Base-by-base conservation (phyloP, 1,140 invertebrate species). In the Drosophila albomicans region DNA sequence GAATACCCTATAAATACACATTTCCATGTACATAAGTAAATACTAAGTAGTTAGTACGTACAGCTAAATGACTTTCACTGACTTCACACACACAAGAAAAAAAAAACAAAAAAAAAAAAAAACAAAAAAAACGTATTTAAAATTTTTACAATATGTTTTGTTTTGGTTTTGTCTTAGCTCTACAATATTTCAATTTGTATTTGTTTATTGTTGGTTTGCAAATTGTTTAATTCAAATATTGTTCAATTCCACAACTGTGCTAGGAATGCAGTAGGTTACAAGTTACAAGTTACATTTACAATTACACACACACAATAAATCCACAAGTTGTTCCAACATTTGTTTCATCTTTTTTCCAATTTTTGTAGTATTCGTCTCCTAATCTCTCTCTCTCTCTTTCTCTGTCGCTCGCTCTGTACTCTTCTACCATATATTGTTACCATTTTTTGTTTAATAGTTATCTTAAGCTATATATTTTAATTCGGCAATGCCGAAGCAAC, bases 231-330 rank as follows among this genome's bases (percentile, higher is more conserved):
- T 86, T 86, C 82, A 85, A 85, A 88, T 80, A 69, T 82, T 82
- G 49, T 80, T 87, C 84, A 87, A 87, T 87, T 87, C 84, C 84
- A 87, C 80, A 87, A 87, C 84, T 88, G 84, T 87, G 84, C 84
- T 87, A 87, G 84, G 84, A 87, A 87, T 87, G 82, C 82, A 87
- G 82, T 87, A 82, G 70, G 66, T 81, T 68, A 43, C 41, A 13
- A 43, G 32, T 43, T 41, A 81, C 64, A 85, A 43, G 10, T 43
- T 41, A 81, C 64, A 86, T 59, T 66, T 86, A 81, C 56, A 78
- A 59, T 58, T 85, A 73, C 11, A 41, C 11, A 69, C 41, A 48
- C 20, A 65, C 30, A 57, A 41, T 13, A 68, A 62, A 65, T 71
- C 61, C 54, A 46, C 54, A 45, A 52, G 64, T 38, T 70, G 20